Percentiles rank a stretch among this genome's conserved stretches.
phyloP scores from a whole-genome alignment of 2,888 invertebrate species.

The Drosophila anomelani region DNA sequence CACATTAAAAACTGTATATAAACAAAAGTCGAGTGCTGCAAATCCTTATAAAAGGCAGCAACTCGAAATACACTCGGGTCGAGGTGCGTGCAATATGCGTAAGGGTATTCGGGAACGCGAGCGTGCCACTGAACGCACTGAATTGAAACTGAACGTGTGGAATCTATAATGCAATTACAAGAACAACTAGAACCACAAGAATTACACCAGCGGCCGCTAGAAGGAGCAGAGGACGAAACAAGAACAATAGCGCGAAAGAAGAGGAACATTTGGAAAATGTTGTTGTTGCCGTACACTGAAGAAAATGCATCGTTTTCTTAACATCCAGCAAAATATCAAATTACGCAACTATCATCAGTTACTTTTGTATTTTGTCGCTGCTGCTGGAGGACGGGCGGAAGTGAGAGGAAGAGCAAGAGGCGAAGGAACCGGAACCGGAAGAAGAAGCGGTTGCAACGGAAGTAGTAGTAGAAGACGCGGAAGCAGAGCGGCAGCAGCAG shows the following conservation, averaged over 20 bases:
- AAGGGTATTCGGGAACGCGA: slow-evolving; percentile 22
- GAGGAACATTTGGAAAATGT: slow-evolving; percentile 45
- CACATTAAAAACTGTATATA: slow-evolving; percentile 25
- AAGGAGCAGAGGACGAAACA: slow-evolving; percentile 20
- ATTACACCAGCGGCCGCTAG: not conserved
- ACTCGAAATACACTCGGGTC: slow-evolving; percentile 14
- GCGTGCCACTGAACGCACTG: slow-evolving; percentile 24
- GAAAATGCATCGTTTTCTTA: slow-evolving; percentile 84
- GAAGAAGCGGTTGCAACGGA: slow-evolving; percentile 41
- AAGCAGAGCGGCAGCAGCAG: slow-evolving; percentile 47
- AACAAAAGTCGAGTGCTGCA: slow-evolving; percentile 11
- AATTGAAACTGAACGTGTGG: slow-evolving; percentile 17
- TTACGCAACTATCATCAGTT: slow-evolving; percentile 83
- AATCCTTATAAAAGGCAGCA: slow-evolving; percentile 33
- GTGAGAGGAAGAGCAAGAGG: slow-evolving; percentile 42
- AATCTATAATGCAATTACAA: slow-evolving; percentile 12
- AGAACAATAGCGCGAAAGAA: slow-evolving; percentile 20
- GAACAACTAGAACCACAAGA: not conserved
- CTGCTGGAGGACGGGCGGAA: slow-evolving; percentile 63
- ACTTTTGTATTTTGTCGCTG: slow-evolving; percentile 81
- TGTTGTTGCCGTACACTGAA: slow-evolving; percentile 76
- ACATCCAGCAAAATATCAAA: slow-evolving; percentile 82
- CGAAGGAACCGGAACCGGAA: slow-evolving; percentile 26
- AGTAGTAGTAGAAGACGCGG: slow-evolving; percentile 39
- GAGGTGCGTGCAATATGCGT: slow-evolving; percentile 36